Evolutionary conservation across 2,888 invertebrate species (phyloP).

Genomic region (Pterostichus niger): DNA sequence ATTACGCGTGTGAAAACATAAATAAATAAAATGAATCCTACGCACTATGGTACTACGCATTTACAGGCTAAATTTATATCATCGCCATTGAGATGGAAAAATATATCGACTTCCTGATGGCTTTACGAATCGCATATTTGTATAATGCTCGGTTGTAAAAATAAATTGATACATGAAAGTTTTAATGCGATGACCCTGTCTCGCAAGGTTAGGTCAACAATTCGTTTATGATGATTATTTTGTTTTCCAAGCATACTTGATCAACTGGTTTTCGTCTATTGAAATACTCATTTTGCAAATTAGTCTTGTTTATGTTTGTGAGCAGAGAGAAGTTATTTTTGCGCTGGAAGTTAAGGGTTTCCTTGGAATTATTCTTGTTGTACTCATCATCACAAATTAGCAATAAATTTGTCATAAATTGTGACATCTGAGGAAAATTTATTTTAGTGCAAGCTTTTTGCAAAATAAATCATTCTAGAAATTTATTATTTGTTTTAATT

Average conservation of each 20-base stretch:
- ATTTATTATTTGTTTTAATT: too few relatives aligned
- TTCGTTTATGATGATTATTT: conserved; percentile 59
- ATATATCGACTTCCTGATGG: conserved; percentile 54
- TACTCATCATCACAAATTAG: conserved; percentile 28
- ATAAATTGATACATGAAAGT: conserved; percentile 58
- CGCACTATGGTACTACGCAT: conserved; percentile 2
- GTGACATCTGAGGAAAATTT: not conserved
- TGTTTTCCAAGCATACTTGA: conserved; percentile 57
- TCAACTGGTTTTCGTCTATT: conserved; percentile 54
- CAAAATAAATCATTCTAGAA: not conserved
- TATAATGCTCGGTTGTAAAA: conserved; percentile 49
- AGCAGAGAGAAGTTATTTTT: conserved; percentile 9
- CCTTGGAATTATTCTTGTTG: conserved; percentile 15
- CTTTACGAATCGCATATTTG: conserved; percentile 53
- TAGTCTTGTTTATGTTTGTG: conserved; percentile 30
- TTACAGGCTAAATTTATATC: conserved; percentile 35
- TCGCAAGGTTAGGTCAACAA: conserved; percentile 57
- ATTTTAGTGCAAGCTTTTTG: not conserved
- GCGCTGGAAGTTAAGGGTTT: not conserved
- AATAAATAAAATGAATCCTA: not conserved
- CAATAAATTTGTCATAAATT: conserved; percentile 18
- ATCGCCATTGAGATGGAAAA: conserved; percentile 40
- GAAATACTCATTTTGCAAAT: conserved; percentile 48
- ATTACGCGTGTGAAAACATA: conserved; percentile 3
- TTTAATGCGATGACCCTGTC: conserved; percentile 57